phyloP scores from a whole-genome alignment of 2,113 vertebrate genomes.

The Chloroceryle aenea region DNA sequence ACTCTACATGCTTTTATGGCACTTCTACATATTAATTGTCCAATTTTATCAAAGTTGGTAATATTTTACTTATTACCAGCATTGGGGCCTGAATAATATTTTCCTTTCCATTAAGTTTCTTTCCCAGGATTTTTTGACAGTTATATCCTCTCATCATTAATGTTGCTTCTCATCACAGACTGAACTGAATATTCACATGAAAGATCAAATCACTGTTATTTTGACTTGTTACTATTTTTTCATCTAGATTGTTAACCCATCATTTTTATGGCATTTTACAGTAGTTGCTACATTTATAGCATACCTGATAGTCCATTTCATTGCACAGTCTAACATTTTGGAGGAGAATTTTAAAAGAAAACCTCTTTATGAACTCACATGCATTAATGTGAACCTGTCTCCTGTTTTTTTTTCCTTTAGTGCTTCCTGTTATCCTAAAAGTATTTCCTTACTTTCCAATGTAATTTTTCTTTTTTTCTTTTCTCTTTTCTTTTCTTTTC shows the following conservation, averaged over 20 bases:
- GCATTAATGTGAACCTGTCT: background rate
- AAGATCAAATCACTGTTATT: constrained; percentile 72
- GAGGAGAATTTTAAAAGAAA: background rate
- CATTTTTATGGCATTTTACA: constrained; percentile 60
- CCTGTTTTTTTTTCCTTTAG: background rate
- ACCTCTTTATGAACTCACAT: background rate
- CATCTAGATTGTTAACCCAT: constrained; percentile 73
- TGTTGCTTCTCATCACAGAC: constrained; percentile 63
- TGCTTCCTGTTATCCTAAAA: background rate
- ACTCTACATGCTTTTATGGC: background rate
- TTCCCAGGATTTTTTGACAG: constrained; percentile 40
- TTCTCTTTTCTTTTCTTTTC: background rate
- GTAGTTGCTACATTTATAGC: constrained; percentile 50
- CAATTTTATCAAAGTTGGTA: constrained; percentile 66
- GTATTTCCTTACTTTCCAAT: background rate
- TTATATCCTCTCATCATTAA: constrained; percentile 28
- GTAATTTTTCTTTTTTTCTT: background rate
- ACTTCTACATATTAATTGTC: constrained; percentile 67
- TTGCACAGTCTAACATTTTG: background rate
- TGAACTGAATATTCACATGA: constrained; percentile 66
- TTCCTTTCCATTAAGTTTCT: constrained; percentile 65
- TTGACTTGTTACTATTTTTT: constrained; percentile 65
- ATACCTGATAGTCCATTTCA: constrained; percentile 25
- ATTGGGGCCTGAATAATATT: constrained; percentile 67
- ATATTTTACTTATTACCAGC: constrained; percentile 72